Conservation (phyloP, 2,888 invertebrate genomes). For the Proisotoma minuta region DNA sequence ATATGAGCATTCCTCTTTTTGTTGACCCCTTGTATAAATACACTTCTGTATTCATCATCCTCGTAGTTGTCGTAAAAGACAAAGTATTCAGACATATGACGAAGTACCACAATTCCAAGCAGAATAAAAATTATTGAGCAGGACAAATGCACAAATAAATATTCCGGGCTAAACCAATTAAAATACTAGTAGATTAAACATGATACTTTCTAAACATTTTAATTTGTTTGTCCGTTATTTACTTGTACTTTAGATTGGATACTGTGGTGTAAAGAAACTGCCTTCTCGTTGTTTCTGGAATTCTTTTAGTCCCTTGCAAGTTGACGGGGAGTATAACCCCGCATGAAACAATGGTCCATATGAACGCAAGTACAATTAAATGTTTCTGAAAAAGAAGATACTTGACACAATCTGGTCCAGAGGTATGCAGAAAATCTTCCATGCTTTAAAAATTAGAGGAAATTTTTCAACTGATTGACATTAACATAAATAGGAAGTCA, state of each 20-base stretch:
- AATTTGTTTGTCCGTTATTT: no score
- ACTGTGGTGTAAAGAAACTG: no score
- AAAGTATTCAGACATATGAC: neutral
- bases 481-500: neutral
- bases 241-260: no score
- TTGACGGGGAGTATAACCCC: neutral
- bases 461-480: neutral
- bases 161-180: neutral
- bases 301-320: neutral
- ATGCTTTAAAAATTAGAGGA: neutral
- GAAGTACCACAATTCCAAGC: neutral
- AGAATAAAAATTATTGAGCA: neutral
- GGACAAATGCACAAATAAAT: neutral
- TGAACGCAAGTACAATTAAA: neutral
- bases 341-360: neutral
- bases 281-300: no score
- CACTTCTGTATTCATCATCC: neutral
- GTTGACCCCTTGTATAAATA: neutral
- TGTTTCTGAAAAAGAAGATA: neutral
- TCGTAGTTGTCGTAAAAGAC: neutral
- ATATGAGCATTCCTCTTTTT: neutral
- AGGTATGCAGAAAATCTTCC: neutral
- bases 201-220: no score
- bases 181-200: no score
- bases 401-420: slow-evolving; percentile 1